A percentile compares a stretch with the other conserved stretches of the same genome.
Evolutionary conservation across 92 coral and sea anemone species (phyloP).

Genomic region (Ricordea florida): DNA sequence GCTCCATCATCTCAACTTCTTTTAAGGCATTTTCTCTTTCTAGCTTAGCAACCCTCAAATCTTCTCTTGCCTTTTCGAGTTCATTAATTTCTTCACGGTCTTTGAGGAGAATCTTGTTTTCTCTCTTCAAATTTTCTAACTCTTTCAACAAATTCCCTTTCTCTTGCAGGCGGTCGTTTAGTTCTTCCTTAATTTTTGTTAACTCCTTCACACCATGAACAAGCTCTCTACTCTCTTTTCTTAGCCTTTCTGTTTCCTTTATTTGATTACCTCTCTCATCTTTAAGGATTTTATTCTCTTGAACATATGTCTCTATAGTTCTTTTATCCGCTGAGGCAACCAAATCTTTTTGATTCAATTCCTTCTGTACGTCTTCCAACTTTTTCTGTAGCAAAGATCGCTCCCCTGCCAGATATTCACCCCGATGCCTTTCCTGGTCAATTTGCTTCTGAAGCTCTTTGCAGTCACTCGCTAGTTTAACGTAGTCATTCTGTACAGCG

Average conservation of each 20-base stretch:
- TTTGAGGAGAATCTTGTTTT: background rate
- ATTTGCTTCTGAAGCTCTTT: constrained; percentile 8
- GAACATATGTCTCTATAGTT: constrained; percentile 5
- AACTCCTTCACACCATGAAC: no score
- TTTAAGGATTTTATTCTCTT: constrained; percentile 19
- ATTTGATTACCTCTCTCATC: background rate
- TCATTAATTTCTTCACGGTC: constrained; percentile 11
- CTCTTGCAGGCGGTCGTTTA: no score
- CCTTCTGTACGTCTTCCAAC: background rate
- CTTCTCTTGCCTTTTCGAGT: background rate
- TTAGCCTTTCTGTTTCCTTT: background rate
- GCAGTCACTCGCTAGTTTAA: constrained; percentile 1
- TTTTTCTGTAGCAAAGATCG: background rate
- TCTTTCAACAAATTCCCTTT: background rate
- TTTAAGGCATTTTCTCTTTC: constrained; percentile 6
- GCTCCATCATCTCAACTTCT: constrained; percentile 1
- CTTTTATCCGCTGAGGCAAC: constrained; percentile 22
- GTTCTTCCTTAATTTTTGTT: no score
- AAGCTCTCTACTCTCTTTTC: no score
- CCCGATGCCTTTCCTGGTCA: constrained; percentile 15
- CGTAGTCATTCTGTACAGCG: background rate
- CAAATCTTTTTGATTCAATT: background rate
- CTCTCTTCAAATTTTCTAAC: background rate
- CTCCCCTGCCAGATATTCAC: background rate
- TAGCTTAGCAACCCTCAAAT: background rate